phyloP scores from a whole-genome alignment of 2,113 vertebrate species.

The Platichthys stellatus region DNA sequence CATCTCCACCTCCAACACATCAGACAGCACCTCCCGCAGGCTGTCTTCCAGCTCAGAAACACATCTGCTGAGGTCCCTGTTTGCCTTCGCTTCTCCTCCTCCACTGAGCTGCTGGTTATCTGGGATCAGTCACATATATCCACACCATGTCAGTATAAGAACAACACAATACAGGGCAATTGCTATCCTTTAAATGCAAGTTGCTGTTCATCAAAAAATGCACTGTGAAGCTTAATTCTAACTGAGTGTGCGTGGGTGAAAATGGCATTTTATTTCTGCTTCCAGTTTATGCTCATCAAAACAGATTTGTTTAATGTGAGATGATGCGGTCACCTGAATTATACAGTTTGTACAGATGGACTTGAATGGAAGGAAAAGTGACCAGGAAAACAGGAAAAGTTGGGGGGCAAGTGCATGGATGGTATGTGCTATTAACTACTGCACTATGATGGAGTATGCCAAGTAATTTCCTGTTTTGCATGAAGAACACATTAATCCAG shows the following conservation, averaged over 20 bases:
- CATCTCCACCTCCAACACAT: constrained; percentile 92
- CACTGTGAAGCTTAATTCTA: background rate
- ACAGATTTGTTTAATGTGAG: background rate
- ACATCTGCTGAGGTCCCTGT: constrained; percentile 64
- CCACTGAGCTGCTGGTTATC: constrained; percentile 7
- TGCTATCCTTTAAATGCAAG: background rate
- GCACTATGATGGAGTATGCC: constrained; percentile 2
- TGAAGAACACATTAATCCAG: constrained; percentile 9
- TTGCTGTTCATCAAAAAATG: background rate
- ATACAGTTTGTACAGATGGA: background rate
- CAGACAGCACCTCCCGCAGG: constrained; percentile 87
- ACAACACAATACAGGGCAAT: background rate
- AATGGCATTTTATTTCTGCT: background rate
- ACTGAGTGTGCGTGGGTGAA: background rate
- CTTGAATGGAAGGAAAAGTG: background rate
- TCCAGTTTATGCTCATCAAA: background rate
- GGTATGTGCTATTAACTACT: constrained; percentile 21
- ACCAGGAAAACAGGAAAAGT: constrained; percentile 8
- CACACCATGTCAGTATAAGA: background rate
- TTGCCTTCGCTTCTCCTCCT: background rate
- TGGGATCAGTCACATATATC: constrained; percentile 27
- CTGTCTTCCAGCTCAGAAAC: constrained; percentile 84
- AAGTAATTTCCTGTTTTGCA: constrained; percentile 52
- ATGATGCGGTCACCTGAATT: background rate
- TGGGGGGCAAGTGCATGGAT: constrained; percentile 1